phyloP scores from a whole-genome alignment of 2,888 invertebrate species.

The Drosophila emarginata region DNA sequence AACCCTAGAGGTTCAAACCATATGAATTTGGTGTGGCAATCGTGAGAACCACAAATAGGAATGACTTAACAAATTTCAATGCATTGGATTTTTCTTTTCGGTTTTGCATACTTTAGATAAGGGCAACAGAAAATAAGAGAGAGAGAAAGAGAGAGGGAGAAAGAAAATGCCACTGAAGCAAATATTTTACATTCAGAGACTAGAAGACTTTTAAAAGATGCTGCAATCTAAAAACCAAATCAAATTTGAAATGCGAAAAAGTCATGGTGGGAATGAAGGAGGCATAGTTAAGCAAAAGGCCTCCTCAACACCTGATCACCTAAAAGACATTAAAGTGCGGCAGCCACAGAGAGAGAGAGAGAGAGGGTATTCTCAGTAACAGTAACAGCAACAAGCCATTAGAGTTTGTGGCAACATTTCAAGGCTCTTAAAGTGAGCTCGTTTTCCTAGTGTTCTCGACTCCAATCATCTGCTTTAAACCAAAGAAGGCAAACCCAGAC shows the following conservation, averaged over 20 bases:
- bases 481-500: conserved; percentile 35
- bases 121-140: conserved; percentile 63
- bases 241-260: conserved; percentile 54
- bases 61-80: conserved; percentile 75
- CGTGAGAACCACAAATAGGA: conserved; percentile 75
- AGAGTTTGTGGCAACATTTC: conserved; percentile 36
- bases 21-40: conserved; percentile 50
- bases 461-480: conserved; percentile 57
- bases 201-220: conserved; percentile 61
- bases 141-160: conserved; percentile 50
- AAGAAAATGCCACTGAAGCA: conserved; percentile 31
- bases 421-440: conserved; percentile 61
- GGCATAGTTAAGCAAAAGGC: conserved; percentile 25
- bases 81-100: conserved; percentile 1
- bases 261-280: conserved; percentile 23
- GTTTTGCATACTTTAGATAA: conserved; percentile 67
- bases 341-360: conserved; percentile 52
- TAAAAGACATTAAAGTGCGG: conserved; percentile 74
- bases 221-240: conserved; percentile 69
- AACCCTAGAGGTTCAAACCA: conserved; percentile 3
- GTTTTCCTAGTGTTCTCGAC: conserved; percentile 59
- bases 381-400: conserved; percentile 60
- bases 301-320: conserved; percentile 82
- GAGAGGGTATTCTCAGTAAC: conserved; percentile 65
- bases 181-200: conserved; percentile 65